Percentiles rank a stretch among this genome's conserved stretches.
phyloP scores from a whole-genome alignment of 2,797 vertebrate species.

The Acanthornis magna region DNA sequence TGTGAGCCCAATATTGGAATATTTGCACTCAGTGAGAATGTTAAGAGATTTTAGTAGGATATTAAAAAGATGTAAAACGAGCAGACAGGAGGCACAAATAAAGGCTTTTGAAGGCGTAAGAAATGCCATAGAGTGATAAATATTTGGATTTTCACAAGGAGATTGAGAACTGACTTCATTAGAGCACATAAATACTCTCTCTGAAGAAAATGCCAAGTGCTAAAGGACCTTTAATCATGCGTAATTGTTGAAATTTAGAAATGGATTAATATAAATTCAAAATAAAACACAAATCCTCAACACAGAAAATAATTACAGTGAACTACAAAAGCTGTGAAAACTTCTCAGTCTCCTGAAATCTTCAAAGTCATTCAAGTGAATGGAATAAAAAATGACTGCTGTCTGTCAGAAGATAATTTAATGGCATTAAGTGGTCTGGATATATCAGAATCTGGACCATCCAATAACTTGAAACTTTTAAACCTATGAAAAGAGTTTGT shows the following conservation, averaged over 20 bases:
- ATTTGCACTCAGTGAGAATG: not conserved
- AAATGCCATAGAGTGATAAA: not conserved
- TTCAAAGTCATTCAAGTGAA: not conserved
- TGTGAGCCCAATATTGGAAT: not conserved
- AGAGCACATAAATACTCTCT: not conserved
- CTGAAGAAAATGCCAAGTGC: slow-evolving; percentile 4
- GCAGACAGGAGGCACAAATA: not conserved
- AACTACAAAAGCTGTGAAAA: not conserved
- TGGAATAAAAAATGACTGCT: not conserved
- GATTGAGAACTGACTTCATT: not conserved
- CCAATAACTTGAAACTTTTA: not conserved
- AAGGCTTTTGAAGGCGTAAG: not conserved
- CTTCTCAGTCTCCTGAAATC: not conserved
- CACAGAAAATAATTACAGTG: not conserved
- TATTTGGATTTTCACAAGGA: not conserved
- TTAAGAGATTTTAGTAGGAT: not conserved
- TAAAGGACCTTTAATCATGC: not conserved
- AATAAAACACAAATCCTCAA: not conserved
- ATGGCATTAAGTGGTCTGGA: not conserved
- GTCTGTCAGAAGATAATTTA: not conserved
- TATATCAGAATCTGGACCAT: not conserved
- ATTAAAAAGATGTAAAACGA: not conserved
- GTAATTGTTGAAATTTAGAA: not conserved
- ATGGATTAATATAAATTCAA: not conserved
- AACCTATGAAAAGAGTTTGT: not conserved